Percentiles rank a stretch among this genome's conserved stretches.
These are phyloP conservation scores for Drosophila pseudoananassae DNA, from an alignment of 1,140 invertebrate genomes.

Conservation along the genomic window DNA sequence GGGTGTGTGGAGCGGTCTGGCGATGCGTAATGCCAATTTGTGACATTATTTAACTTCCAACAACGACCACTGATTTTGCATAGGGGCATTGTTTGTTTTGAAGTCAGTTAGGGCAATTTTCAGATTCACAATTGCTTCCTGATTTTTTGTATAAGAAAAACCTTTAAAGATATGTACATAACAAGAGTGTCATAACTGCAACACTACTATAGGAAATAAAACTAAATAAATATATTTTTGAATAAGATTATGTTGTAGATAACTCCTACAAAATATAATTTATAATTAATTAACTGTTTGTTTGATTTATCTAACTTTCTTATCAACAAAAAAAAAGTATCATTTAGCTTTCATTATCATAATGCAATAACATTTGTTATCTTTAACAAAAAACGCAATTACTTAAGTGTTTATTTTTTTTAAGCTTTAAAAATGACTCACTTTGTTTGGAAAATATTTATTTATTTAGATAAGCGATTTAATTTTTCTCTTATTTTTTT, in stretches of 20 bases:
- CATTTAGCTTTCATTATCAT: background rate
- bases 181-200: slow-evolving; percentile 18
- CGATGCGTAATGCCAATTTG: slow-evolving; percentile 76
- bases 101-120: slow-evolving; percentile 43
- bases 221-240: no score
- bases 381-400: background rate
- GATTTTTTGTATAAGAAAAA: slow-evolving; percentile 1
- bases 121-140: slow-evolving; percentile 16
- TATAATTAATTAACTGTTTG: background rate
- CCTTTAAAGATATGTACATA: no score
- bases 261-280: background rate
- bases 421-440: no score
- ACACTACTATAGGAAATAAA: no score
- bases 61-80: slow-evolving; percentile 46
- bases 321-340: background rate
- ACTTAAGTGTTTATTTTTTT: background rate
- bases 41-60: slow-evolving; percentile 58
- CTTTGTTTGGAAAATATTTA: no score
- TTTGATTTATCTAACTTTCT: background rate
- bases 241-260: no score
- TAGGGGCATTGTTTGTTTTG: slow-evolving; percentile 34
- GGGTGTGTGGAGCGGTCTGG: background rate
- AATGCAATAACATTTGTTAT: background rate
- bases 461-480: no score
- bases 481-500: no score